A percentile compares a stretch with the other conserved stretches of the same genome.
phyloP scores from a whole-genome alignment of 2,888 invertebrate genomes.

The Heteromurus nitidus region DNA sequence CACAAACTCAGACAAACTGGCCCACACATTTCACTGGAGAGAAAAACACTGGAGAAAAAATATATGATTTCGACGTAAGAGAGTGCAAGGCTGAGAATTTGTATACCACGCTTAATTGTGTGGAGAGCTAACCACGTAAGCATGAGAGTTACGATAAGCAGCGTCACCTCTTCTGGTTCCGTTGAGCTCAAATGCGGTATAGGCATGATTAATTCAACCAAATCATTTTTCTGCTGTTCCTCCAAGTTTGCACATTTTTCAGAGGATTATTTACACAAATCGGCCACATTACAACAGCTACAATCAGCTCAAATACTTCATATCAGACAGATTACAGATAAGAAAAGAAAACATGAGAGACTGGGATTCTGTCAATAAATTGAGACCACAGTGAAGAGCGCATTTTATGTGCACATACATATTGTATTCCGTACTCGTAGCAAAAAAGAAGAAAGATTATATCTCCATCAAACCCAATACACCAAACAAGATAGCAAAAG shows the following conservation, averaged over 20 bases:
- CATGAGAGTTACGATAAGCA: neutral
- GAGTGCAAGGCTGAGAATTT: too few relatives aligned
- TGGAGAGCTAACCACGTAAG: neutral
- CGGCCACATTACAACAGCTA: conserved; percentile 20
- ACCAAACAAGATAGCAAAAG: too few relatives aligned
- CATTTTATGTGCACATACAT: neutral
- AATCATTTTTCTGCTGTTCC: conserved; percentile 8
- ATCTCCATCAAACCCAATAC: too few relatives aligned
- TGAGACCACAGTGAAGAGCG: too few relatives aligned
- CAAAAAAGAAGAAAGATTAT: too few relatives aligned
- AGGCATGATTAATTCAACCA: neutral
- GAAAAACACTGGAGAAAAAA: too few relatives aligned
- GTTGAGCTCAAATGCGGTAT: neutral
- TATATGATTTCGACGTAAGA: too few relatives aligned
- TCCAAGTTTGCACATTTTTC: conserved; percentile 58
- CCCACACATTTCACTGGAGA: too few relatives aligned
- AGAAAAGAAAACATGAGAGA: conserved; percentile 32
- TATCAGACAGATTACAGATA: conserved; percentile 47
- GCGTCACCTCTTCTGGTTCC: conserved; percentile 21
- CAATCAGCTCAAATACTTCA: conserved; percentile 47
- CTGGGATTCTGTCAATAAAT: too few relatives aligned
- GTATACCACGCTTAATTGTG: too few relatives aligned
- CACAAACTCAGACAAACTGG: too few relatives aligned
- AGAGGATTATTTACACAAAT: conserved; percentile 47
- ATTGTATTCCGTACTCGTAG: too few relatives aligned